phyloP scores from a whole-genome alignment of 2,113 vertebrate species.

The Clarias macrocephalus region DNA sequence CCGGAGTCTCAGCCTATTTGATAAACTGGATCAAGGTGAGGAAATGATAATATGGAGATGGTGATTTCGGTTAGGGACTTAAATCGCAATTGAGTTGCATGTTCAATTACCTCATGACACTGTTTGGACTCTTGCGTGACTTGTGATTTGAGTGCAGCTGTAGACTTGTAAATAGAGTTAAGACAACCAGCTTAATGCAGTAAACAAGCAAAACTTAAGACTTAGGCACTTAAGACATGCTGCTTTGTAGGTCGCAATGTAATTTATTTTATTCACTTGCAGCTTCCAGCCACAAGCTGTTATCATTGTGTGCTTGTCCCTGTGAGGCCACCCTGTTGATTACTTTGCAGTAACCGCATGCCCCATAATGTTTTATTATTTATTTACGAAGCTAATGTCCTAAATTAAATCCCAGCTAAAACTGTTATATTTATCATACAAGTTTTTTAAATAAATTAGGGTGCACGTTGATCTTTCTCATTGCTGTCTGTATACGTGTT shows the following conservation, averaged over 20 bases:
- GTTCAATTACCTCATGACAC: background rate
- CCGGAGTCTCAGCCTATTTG: conserved; percentile 74
- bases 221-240: background rate
- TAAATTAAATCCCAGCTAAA: background rate
- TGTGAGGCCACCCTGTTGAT: background rate
- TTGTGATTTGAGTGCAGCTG: background rate
- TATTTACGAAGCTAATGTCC: background rate
- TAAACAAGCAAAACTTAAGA: background rate
- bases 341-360: background rate
- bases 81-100: background rate
- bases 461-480: background rate
- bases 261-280: background rate
- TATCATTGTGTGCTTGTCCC: background rate
- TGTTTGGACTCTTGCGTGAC: background rate
- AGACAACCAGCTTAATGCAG: background rate
- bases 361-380: background rate
- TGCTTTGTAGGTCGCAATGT: background rate
- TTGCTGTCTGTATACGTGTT: background rate
- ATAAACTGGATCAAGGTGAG: conserved; percentile 59
- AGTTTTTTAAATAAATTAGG: background rate
- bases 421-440: background rate
- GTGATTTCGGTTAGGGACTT: background rate
- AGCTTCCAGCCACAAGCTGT: background rate
- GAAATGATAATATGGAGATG: background rate
- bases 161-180: background rate